Percentiles rank a stretch among this genome's conserved stretches.
Evolutionary conservation across 2,888 invertebrate genomes (phyloP).

Genomic region (Dolomedes plantarius): DNA sequence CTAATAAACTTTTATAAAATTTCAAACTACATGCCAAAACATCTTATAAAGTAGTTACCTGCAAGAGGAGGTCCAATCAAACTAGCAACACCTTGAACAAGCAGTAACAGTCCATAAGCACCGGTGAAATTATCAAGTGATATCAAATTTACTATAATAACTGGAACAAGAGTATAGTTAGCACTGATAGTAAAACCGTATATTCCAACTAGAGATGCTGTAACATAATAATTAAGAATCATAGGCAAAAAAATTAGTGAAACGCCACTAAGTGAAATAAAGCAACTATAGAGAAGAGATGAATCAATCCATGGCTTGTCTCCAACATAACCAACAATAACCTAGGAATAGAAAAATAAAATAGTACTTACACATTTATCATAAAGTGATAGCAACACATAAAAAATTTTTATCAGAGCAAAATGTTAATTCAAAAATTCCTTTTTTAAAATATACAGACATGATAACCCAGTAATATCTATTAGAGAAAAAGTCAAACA

Average conservation of each 20-base stretch:
- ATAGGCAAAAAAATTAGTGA: slow-evolving; percentile 82
- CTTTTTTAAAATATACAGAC: too few species aligned
- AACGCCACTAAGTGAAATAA: slow-evolving; percentile 80
- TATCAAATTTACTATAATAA: slow-evolving; percentile 91
- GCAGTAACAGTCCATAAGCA: slow-evolving; percentile 90
- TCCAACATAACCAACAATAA: slow-evolving; percentile 90
- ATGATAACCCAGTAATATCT: too few species aligned
- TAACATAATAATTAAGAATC: slow-evolving; percentile 79
- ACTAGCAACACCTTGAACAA: slow-evolving; percentile 93
- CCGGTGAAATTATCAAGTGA: slow-evolving; percentile 93
- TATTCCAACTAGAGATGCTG: slow-evolving; percentile 83
- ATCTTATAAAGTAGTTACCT: too few species aligned
- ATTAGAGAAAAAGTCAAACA: too few species aligned
- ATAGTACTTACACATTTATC: too few species aligned
- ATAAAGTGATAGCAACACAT: too few species aligned
- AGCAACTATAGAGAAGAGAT: slow-evolving; percentile 87
- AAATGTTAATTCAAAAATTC: too few species aligned
- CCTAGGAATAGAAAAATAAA: slow-evolving; percentile 79
- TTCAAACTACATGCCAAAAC: too few species aligned
- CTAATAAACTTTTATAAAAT: too few species aligned
- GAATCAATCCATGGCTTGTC: slow-evolving; percentile 90
- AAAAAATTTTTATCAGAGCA: too few species aligned
- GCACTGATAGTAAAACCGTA: slow-evolving; percentile 94
- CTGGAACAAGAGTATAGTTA: slow-evolving; percentile 92
- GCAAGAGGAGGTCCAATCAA: slow-evolving; percentile 92